Conservation (phyloP, 2,888 invertebrate species). For the Carabus problematicus region DNA sequence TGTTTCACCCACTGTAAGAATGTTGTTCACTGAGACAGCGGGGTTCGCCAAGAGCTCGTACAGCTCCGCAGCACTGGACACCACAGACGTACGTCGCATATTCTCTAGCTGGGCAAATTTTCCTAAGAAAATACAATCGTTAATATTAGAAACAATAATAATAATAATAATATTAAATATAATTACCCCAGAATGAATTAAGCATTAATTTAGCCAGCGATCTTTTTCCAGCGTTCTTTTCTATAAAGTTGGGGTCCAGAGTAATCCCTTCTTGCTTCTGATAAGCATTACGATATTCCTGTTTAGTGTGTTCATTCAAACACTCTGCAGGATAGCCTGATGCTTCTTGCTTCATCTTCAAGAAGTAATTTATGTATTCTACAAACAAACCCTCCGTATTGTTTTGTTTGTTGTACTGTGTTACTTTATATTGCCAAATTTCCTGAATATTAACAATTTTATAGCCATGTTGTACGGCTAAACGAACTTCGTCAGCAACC, state of each 20-base stretch:
- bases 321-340: constrained; percentile 45
- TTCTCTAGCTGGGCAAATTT: no score
- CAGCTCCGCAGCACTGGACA: no score
- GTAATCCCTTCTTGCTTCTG: constrained; percentile 1
- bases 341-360: constrained; percentile 25
- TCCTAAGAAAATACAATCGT: no score
- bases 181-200: background rate
- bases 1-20: no score
- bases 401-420: background rate
- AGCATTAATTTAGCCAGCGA: constrained; percentile 25
- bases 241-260: background rate
- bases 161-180: background rate
- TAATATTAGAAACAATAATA: background rate
- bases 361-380: constrained; percentile 17
- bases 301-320: constrained; percentile 36
- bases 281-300: constrained; percentile 41
- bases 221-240: constrained; percentile 14
- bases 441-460: background rate
- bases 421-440: constrained; percentile 4
- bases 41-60: no score
- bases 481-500: constrained; percentile 44
- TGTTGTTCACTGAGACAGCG: no score
- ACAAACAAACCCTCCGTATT: constrained; percentile 19
- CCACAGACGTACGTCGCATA: no score
- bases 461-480: background rate